Evolutionary conservation across 2,797 vertebrate genomes (phyloP).

Genomic region (Macropus fuliginosus): DNA sequence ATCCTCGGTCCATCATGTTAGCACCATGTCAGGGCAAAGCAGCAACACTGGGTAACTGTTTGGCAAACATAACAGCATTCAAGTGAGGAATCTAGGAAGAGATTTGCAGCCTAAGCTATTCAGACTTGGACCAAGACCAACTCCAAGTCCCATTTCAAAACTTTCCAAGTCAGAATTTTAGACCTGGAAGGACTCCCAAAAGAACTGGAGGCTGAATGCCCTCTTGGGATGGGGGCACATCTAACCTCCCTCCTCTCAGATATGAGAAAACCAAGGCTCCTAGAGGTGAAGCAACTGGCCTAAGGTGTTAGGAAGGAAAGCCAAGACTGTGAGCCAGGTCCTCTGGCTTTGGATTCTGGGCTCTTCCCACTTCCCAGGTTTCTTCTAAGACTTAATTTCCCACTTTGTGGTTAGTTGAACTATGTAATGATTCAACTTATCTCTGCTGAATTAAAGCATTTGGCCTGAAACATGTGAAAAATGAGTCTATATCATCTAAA

Average conservation of each 20-base stretch:
- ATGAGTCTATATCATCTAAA: slow-evolving; percentile 39
- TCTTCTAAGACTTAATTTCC: slow-evolving; percentile 31
- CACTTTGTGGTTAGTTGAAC: slow-evolving; percentile 9
- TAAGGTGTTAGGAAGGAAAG: neutral
- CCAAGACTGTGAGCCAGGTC: neutral
- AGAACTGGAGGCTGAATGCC: neutral
- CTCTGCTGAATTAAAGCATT: neutral
- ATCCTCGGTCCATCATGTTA: slow-evolving; percentile 83
- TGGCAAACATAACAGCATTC: slow-evolving; percentile 76
- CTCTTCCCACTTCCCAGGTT: neutral
- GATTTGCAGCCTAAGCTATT: slow-evolving; percentile 78
- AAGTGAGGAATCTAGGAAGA: slow-evolving; percentile 73
- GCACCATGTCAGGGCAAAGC: slow-evolving; percentile 82
- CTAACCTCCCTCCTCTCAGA: neutral
- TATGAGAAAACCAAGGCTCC: neutral
- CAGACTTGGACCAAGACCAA: slow-evolving; percentile 67
- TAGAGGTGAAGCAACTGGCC: neutral
- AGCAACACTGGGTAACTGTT: slow-evolving; percentile 79
- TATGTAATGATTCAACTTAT: slow-evolving; percentile 21
- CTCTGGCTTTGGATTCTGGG: neutral
- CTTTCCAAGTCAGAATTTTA: slow-evolving; percentile 36
- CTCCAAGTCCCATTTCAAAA: slow-evolving; percentile 71
- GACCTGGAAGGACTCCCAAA: neutral
- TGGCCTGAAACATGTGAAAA: slow-evolving; percentile 10
- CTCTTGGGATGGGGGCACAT: neutral